Evolutionary conservation across 2,797 vertebrate species (phyloP), one percentile per base, ranked within the genome.

Genomic region (Coranthus polyacanthus): DNA sequence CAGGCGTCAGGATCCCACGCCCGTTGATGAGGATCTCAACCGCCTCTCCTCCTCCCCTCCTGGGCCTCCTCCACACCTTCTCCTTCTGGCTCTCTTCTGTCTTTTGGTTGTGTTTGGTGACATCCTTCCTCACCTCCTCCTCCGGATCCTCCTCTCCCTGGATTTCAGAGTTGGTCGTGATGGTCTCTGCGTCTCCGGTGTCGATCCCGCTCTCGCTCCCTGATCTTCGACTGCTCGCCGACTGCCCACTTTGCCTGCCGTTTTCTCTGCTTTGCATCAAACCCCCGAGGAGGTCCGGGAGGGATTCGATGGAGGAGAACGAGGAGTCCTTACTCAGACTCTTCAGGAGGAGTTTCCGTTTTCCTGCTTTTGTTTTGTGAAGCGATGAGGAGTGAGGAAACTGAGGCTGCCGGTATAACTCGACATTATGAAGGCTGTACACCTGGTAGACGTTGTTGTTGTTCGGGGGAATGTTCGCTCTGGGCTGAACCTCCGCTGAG

Each of bases 161-260:
- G 53, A 85, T 88, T 78, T 96, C 95, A 21, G 95, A 96, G 86
- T 92, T 95, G 0, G 50, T 52, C 12, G 86, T 93, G 0, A 90
- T 93, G 20, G 89, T 94, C 86, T 97, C 96, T 0, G 86, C 89
- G 54, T 97, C 96, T 34, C 95, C 96, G 11, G 79, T 86, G 7
- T 97, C 97, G 6, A 98, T 98, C 34, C 96, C 96, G 58, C 96
- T 98, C 88, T 99, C 96, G 24, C 95, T 95, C 78, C 96, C 96
- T 0, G 96, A 98, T 72, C 91, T 93, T 15, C 92, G 93, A 63
- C 88, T 80, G 88, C 91, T 53, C 1, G 41, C 61, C 0, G 90
- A 84, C 39, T 94, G 93, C 24, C 88, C 92, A 1, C 83, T 90
- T 38, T 43, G 62, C 32, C 88, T 81, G 45, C 75, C 95, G 0